Percentiles rank a stretch among this genome's conserved stretches.
Evolutionary conservation across 2,113 vertebrate species (phyloP).

Genomic region (Lophochroa leadbeateri): DNA sequence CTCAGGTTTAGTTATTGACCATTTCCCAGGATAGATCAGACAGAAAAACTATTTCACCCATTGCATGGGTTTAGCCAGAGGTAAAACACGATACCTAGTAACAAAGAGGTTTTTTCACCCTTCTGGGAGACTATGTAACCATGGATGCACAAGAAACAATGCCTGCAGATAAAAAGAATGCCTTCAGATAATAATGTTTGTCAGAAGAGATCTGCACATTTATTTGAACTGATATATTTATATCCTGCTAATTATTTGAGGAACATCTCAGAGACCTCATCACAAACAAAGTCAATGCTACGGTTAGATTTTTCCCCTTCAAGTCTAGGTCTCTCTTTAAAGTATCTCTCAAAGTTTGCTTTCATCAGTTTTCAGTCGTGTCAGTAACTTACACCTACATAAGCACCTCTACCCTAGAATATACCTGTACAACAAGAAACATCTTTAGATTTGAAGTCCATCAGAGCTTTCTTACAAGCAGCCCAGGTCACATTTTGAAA

Average conservation of each 20-base stretch:
- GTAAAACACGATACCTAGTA: not conserved
- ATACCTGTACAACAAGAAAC: not conserved
- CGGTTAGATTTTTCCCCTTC: rapidly evolving
- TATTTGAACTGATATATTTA: slow-evolving; percentile 46
- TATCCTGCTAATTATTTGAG: slow-evolving; percentile 39
- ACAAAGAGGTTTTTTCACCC: not conserved
- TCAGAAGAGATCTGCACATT: slow-evolving; percentile 4
- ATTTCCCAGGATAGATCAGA: not conserved
- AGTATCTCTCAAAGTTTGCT: not conserved
- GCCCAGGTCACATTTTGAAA: not conserved
- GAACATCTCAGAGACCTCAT: slow-evolving; percentile 3
- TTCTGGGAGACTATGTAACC: not conserved
- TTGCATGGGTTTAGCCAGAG: not conserved
- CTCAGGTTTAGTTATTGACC: slow-evolving; percentile 15
- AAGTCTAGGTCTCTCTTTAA: not conserved
- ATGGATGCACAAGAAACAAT: not conserved
- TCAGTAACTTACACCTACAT: not conserved
- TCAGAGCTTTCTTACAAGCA: not conserved
- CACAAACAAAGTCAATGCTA: not conserved
- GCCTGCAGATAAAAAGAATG: not conserved
- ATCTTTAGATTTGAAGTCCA: not conserved
- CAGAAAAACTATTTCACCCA: not conserved
- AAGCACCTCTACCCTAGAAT: not conserved
- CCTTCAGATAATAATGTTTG: not conserved
- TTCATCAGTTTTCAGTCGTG: not conserved